Evolutionary conservation across 2,888 invertebrate species (phyloP), one percentile per base, ranked within the genome.

Genomic region (Apamea epomidion): DNA sequence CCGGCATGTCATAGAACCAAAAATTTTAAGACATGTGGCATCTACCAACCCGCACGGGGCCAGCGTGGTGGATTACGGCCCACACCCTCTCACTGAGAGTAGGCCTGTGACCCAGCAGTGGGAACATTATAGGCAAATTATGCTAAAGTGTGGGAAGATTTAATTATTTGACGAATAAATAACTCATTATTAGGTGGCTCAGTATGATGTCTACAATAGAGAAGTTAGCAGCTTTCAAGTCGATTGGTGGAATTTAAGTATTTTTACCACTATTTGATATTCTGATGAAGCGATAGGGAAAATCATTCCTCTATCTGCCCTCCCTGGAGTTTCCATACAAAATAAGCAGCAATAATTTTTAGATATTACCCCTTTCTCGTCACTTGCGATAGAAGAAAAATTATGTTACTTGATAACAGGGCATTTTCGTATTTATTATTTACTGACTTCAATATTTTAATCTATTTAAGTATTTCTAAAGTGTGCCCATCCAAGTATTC

Each of bases 401-500:
- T 60, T 1, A n/a, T 62, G 12, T 48, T 3, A 25, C 6, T 37
- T 42, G 25, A 45, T 45, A 1, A 62, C 62, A 51, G 60, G 25
- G 18, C n/a, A 8, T 32, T 64, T 54, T 18, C 70, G 12, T 64
- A 21, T 42, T 42, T 32, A 16, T 51, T 80, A 37, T 29, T 60
- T 25, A 29, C 6, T 48, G 25, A 37, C 1, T 0, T 8, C 18
- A 32, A 25, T 60, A 48, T 51, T 70, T 45, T 25, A n/a, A 68
- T 32, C 10, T n/a, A 14, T 16, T 21, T 60, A 37, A 54, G 48
- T 54, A 45, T 51, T 75, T 69, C 14, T 74, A n/a, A 18, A 60
- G n/a, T 58, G n/a, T 64, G 29, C 37, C 74, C 12, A 62, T 58
- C 16, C 21, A 54, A 60, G 64, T 69, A 42, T 29, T 45, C 78